Base-by-base conservation (phyloP, 2,113 vertebrate species). In the Ibidorhyncha struthersii region DNA sequence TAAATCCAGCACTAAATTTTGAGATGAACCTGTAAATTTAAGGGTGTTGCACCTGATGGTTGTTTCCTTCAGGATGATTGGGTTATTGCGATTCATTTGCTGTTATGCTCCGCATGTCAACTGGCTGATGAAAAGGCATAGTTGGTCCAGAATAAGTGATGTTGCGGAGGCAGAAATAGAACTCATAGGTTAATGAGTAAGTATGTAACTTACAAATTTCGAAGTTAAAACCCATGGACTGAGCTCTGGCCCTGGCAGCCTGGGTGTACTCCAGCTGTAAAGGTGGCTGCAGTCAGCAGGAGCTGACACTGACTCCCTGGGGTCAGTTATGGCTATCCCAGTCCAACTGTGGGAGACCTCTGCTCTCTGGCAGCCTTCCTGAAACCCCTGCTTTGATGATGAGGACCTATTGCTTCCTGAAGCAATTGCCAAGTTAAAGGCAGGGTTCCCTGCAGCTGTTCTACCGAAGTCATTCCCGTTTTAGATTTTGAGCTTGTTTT, bases 131-230 rank as follows among this genome's bases (percentile, higher is more conserved):
- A 47, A 36, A 43, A 79, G 4, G 4, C 16, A 43, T 9, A 40
- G 47, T 12, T 86, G 89, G 10, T 71, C 27, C 49, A 49, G 45
- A 25, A 1, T 25, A 30, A 86, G 59, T 7, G 20, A 17, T 66
- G 32, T 12, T 50, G 55, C 1, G 3, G 83, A 30, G 43, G 25
- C 49, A 53, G 80, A 66, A 90, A 21, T 2, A 49, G 53, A 92
- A 49, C 17, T 13, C 5, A 8, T 1, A 38, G 29, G 18, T 58
- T 61, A 83, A 55, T 0, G 0, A 55, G 26, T 7, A 16, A 40
- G 18, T 11, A 5, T 23, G 14, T 22, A 56, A 40, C 19, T 18
- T 65, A 6, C 25, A 29, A 27, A 65, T 8, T 9, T 15, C 27
- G 38, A 12, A 40, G 34, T 45, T n/a, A 29, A 82, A 69, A 77